Evolutionary conservation across 2,113 vertebrate genomes (phyloP), one percentile per base, ranked within the genome.

Genomic region (Callocephalon fimbriatum): DNA sequence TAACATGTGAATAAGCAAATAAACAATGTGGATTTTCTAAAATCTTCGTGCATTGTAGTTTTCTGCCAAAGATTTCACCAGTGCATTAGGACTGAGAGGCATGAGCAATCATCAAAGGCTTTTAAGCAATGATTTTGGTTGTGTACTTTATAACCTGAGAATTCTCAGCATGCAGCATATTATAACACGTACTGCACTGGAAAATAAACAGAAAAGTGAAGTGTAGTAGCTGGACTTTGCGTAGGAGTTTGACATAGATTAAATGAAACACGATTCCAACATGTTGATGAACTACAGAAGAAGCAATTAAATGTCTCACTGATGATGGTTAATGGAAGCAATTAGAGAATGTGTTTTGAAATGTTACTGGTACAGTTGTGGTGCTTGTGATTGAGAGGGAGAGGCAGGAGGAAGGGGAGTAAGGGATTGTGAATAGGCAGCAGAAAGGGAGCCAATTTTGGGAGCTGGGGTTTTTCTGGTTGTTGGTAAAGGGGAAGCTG

Each of bases 181-280:
- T 86, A 65, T 89, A 91, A 91, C 80, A 88, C 73, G 81, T 58
- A 70, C 48, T 78, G 37, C 40, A 78, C n/a, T 50, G 67, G 40
- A 95, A 95, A 97, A 95, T 90, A 94, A 94, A 95, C 61, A 92
- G 76, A 70, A 93, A 93, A 84, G 29, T 78, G 68, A 95, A 86
- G 56, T 58, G 17, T 58, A 47, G 44, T 54, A 78, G 67, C 93
- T 90, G 88, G 88, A 93, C 63, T 87, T 97, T 96, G 84, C 1
- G 1, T 78, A 87, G 65, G 21, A n/a, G 40, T 93, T 96, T 96
- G 87, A 86, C 42, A 19, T 29, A 78, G 63, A 93, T 90, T 89
- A 95, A 96, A 95, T 86, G 42, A 92, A 96, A 81, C 35, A 73
- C 38, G 73, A 65, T 93, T 94, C 48, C 44, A 86, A 77, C 35